Base-by-base conservation (phyloP, 2,797 vertebrate species). In the Huso huso region DNA sequence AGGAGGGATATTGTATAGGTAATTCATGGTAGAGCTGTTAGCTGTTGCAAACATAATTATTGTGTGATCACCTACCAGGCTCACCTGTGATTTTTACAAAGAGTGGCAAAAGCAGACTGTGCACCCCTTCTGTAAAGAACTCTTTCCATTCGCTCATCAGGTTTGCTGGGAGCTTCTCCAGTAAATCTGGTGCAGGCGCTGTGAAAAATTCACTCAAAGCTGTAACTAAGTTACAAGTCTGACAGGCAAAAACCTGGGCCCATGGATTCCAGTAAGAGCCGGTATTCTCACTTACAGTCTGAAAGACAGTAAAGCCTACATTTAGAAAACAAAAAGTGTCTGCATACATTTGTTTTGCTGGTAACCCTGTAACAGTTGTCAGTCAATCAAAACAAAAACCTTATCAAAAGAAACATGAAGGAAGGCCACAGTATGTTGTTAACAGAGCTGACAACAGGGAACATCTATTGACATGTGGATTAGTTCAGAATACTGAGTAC, bases 71-170 rank as follows among this genome's bases (percentile, higher is more conserved):
- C 4, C 23, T 37, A 37, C 4, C 23, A 37, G 48, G 8, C 89
- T 74, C 78, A 91, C 97, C 91, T 79, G 92, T 90, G 76, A 96
- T 83, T 67, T 81, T 94, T 74, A 95, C 84, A 68, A 96, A 86
- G 77, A 97, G 83, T 64, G 93, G 93, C 70, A 99, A 80, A 59
- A 99, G 83, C 79, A 95, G 84, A 79, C 78, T 91, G 84, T 94
- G 89, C 80, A 97, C 90, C 79, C 94, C 97, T 67, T 93, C 92
- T 5, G 91, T 79, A 69, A 98, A 99, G 85, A 99, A 99, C 68
- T 95, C 94, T 8, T 79, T 87, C 96, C 96, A 99, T 86, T 99
- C 97, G 3, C 72, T 78, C 49, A 78, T 65, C 51, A 98, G 87
- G 64, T 94, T 91, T 64, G 82, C 58, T 6, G 96, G 95, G 75